Percentiles rank a stretch among this genome's conserved stretches.
Conservation (phyloP, 2,113 vertebrate genomes). For the Poicephalus meyeri region DNA sequence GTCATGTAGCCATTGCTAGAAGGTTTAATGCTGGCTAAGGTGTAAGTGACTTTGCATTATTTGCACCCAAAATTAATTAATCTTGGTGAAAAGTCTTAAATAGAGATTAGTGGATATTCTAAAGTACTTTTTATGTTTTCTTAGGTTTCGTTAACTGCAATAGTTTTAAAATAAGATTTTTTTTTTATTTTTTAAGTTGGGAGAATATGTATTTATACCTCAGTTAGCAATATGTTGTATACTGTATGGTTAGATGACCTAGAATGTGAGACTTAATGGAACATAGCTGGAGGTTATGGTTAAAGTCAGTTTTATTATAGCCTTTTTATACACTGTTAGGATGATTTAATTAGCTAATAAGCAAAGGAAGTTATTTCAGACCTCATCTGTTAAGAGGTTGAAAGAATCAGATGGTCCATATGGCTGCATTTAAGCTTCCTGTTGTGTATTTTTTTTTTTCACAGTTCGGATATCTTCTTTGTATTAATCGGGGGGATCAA, state of each 20-base stretch:
- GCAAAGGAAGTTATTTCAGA: constrained; percentile 70
- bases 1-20: not conserved
- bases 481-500: constrained; percentile 71
- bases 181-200: not conserved
- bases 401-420: constrained; percentile 70
- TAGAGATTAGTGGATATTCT: not conserved
- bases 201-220: not conserved
- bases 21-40: not conserved
- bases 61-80: not conserved
- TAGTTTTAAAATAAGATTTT: not conserved
- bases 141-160: not conserved
- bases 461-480: constrained; percentile 71
- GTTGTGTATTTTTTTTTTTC: constrained; percentile 61
- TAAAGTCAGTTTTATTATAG: constrained; percentile 71
- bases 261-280: constrained; percentile 49
- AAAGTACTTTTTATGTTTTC: not conserved
- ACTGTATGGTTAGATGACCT: constrained; percentile 17
- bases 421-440: constrained; percentile 74
- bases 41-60: not conserved
- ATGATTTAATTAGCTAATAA: constrained; percentile 73
- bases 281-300: constrained; percentile 70
- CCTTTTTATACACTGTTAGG: constrained; percentile 67
- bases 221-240: not conserved
- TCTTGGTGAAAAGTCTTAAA: not conserved
- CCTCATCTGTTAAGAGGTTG: constrained; percentile 67